Evolutionary conservation across 1,140 invertebrate genomes (phyloP), one percentile per base, ranked within the genome.

Genomic region (Orchestia grillus): DNA sequence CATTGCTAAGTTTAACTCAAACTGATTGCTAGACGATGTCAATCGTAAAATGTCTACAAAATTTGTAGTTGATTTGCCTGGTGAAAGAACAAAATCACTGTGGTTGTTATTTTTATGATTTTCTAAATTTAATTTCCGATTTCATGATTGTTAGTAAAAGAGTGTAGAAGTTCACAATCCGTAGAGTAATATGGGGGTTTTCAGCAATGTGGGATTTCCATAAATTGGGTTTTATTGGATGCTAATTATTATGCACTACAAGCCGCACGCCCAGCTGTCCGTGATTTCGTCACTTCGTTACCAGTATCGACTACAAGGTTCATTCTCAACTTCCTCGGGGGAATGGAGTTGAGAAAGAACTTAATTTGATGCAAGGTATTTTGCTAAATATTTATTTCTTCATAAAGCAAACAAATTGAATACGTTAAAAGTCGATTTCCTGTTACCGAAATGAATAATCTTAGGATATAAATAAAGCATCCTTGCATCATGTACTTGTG

Each of bases 321-420:
- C 92, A 45, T 47, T 94, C 40, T 44, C 92, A 94, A 94, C 92
- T 94, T 94, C 47, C 44, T 94, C 92, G 92, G 92, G 92, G 92
- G 92, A 94, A 94, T 40, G 40, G 40, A 94, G 92, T n/a, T 94
- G 92, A 44, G 40, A n/a, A 44, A n/a, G 44, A 94, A 45, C 36
- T 94, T 94, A 47, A 42, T 28, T 44, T n/a, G 92, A 94, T 94
- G 36, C 62, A 36, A 77, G 62, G 36, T 23, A 3, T 77, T 77
- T 77, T 3, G 28, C 11, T 77, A 36, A 23, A 28, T 77, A 77
- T 77, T 77, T 36, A 36, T 77, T 77, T 77, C 28, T 77, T 3
- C 15, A 15, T 36, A 77, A 28, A 3, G 62, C 62, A 77, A 23
- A 36, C 28, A 53, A 53, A 77, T 77, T 28, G 36, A 23, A 36